Evolutionary conservation across 1,140 invertebrate species (phyloP).

Genomic region (Aphelinus certus): DNA sequence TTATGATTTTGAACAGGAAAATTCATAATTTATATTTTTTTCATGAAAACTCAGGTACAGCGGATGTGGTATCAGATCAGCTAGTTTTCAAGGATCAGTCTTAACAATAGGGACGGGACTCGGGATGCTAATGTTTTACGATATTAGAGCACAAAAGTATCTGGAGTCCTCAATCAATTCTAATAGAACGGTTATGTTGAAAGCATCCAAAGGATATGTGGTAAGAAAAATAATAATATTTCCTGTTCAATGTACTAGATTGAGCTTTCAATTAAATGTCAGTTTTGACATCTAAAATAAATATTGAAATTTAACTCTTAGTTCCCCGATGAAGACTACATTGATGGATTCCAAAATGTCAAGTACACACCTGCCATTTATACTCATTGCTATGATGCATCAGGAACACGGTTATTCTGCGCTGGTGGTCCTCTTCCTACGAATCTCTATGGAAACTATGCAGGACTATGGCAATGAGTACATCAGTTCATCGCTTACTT

Average conservation of each 20-base stretch:
- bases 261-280: not conserved
- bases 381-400: slow-evolving; percentile 94
- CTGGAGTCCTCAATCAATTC: slow-evolving; percentile 90
- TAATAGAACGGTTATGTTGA: slow-evolving; percentile 86
- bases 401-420: slow-evolving; percentile 89
- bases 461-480: slow-evolving; percentile 75
- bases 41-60: slow-evolving; percentile 73
- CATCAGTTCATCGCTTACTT: slow-evolving; percentile 15
- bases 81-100: slow-evolving; percentile 88
- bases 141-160: slow-evolving; percentile 89
- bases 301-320: slow-evolving; percentile 55
- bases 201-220: slow-evolving; percentile 89
- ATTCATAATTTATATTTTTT: slow-evolving; percentile 1
- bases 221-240: slow-evolving; percentile 67
- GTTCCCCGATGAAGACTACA: slow-evolving; percentile 85
- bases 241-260: not conserved
- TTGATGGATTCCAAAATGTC: slow-evolving; percentile 82
- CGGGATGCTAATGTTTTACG: slow-evolving; percentile 93
- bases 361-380: slow-evolving; percentile 94
- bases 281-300: not conserved
- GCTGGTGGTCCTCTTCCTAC: slow-evolving; percentile 93
- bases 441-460: slow-evolving; percentile 83
- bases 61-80: slow-evolving; percentile 87
- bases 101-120: slow-evolving; percentile 93
- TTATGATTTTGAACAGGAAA: not conserved